Conservation (phyloP, 2,113 vertebrate species). For the Chroicocephalus ridibundus region DNA sequence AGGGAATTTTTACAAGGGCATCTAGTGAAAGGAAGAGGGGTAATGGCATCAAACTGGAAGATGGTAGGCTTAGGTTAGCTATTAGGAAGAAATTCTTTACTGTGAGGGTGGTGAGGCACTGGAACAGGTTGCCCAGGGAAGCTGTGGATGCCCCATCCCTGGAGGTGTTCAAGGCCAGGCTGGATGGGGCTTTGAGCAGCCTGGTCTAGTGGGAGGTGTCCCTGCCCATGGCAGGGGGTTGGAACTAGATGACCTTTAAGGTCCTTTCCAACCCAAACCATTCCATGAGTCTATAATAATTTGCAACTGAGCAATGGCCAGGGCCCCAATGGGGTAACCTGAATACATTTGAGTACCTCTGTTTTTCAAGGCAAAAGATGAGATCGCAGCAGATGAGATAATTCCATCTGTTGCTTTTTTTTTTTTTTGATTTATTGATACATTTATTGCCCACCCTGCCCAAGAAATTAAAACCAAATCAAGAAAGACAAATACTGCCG, state of each 20-base stretch:
- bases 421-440: not conserved
- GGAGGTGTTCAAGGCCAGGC: not conserved
- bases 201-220: not conserved
- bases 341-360: not conserved
- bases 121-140: not conserved
- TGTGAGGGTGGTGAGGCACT: not conserved
- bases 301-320: not conserved
- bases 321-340: rapidly evolving
- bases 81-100: not conserved
- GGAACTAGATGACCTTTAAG: not conserved
- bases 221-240: not conserved
- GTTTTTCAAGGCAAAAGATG: not conserved
- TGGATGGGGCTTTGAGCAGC: not conserved
- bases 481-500: not conserved
- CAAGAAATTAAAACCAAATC: not conserved
- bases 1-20: not conserved
- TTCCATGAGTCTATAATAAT: not conserved
- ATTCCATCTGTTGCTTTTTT: not conserved
- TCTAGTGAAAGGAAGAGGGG: not conserved
- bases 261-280: not conserved
- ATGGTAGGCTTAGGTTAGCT: not conserved
- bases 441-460: not conserved
- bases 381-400: not conserved
- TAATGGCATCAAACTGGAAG: not conserved
- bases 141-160: not conserved